These are phyloP conservation scores for Gnathonemus longibarbis DNA, from an alignment of 2,113 vertebrate genomes.

Conservation along the genomic window DNA sequence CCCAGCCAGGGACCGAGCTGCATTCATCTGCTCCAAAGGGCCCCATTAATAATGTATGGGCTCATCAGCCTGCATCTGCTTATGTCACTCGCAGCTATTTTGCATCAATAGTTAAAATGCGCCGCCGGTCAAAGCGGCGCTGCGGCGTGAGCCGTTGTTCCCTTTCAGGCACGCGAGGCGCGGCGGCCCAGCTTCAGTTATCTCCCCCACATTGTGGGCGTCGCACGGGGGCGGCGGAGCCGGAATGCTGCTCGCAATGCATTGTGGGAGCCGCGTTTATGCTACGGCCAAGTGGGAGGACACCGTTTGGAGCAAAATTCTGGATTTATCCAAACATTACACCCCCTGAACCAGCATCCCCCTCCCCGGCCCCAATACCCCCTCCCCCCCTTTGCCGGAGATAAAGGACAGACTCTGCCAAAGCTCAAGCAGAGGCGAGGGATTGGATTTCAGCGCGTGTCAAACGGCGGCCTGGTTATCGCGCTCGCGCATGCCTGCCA, in stretches of 20 bases:
- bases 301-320: conserved; percentile 1
- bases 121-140: neutral
- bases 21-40: conserved; percentile 26
- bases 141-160: neutral
- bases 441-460: conserved; percentile 43
- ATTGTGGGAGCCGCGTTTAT: neutral
- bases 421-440: conserved; percentile 32
- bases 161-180: neutral
- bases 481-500: conserved; percentile 50
- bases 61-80: conserved; percentile 32
- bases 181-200: neutral
- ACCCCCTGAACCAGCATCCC: neutral
- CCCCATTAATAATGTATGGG: conserved; percentile 35
- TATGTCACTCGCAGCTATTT: conserved; percentile 39
- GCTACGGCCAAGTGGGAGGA: neutral
- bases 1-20: conserved; percentile 1
- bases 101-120: conserved; percentile 37
- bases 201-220: neutral
- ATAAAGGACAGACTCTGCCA: conserved; percentile 47
- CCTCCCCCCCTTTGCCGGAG: conserved; percentile 20
- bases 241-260: neutral
- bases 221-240: neutral
- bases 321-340: conserved; percentile 13
- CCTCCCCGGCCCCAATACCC: neutral
- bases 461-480: conserved; percentile 55